Evolutionary conservation across 2,113 vertebrate species (phyloP).

Genomic region (Hiodon alosoides): DNA sequence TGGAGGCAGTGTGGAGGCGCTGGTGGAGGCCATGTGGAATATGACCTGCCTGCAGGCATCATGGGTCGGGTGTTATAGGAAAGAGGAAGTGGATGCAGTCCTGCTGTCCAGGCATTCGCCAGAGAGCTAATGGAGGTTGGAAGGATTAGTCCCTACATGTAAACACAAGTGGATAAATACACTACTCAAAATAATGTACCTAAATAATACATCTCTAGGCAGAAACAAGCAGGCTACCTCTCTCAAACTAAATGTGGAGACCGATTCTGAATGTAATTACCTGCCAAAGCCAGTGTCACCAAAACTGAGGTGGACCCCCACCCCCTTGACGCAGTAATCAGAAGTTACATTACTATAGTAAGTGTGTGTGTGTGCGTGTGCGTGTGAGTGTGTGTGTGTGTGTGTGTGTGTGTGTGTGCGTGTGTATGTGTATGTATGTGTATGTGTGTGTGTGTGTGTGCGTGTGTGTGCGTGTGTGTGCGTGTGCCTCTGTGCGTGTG

Average conservation of each 20-base stretch:
- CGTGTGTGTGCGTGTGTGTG: too few species aligned
- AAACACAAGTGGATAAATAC: constrained; percentile 23
- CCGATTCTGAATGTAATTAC: constrained; percentile 5
- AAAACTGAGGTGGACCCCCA: background rate
- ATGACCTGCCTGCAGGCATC: background rate
- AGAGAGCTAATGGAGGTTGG: constrained; percentile 5
- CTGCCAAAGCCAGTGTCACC: constrained; percentile 3
- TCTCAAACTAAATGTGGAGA: background rate
- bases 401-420: background rate
- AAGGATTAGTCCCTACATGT: constrained; percentile 16
- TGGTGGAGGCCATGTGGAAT: background rate
- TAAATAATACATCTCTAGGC: constrained; percentile 14
- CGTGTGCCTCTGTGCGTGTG: too few species aligned
- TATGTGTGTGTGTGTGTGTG: too few species aligned
- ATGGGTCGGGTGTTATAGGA: background rate
- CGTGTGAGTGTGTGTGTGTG: background rate
- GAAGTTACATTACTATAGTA: background rate
- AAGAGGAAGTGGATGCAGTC: constrained; percentile 1
- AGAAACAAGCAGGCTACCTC: constrained; percentile 12
- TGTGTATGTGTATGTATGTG: too few species aligned
- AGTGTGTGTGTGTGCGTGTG: background rate
- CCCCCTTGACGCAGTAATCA: constrained; percentile 7
- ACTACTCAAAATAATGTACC: constrained; percentile 22
- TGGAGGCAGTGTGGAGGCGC: too few species aligned
- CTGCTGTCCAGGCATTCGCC: constrained; percentile 1